Conservation (phyloP, 2,797 vertebrate species). For the Phoxinus dragarum region DNA sequence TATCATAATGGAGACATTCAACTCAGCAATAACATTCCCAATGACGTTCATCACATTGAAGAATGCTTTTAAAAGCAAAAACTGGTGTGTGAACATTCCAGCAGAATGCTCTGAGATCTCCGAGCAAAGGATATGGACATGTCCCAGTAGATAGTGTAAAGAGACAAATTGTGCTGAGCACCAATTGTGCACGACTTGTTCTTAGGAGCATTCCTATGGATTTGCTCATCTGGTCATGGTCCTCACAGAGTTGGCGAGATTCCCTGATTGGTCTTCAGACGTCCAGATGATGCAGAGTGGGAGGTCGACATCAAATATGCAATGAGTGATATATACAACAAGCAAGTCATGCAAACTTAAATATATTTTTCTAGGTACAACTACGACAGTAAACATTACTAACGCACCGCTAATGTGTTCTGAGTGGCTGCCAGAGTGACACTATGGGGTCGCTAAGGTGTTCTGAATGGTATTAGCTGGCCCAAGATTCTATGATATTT, state of each 20-base stretch:
- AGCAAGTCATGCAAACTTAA: not conserved
- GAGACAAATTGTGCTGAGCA: not conserved
- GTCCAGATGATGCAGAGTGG: not conserved
- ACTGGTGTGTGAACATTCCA: not conserved
- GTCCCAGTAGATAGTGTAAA: constrained; percentile 5
- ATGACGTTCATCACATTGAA: not conserved
- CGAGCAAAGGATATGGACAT: not conserved
- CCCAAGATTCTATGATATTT: not conserved
- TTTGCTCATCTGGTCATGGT: constrained; percentile 37
- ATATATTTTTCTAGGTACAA: not conserved
- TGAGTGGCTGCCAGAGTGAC: not conserved
- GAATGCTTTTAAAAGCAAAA: constrained; percentile 4
- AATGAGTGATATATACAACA: not conserved
- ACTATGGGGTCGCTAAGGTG: not conserved
- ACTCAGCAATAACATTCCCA: not conserved
- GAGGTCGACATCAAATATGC: constrained; percentile 15
- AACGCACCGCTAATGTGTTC: not conserved
- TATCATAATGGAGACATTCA: not conserved
- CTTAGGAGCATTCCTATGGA: constrained; percentile 31
- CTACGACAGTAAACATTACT: not conserved
- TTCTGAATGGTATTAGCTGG: not conserved
- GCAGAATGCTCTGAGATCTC: not conserved
- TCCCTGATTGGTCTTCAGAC: constrained; percentile 8
- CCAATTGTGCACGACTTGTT: not conserved
- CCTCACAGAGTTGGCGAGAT: not conserved